Conservation (phyloP, 2,797 vertebrate genomes). For the Meda fulgida region DNA sequence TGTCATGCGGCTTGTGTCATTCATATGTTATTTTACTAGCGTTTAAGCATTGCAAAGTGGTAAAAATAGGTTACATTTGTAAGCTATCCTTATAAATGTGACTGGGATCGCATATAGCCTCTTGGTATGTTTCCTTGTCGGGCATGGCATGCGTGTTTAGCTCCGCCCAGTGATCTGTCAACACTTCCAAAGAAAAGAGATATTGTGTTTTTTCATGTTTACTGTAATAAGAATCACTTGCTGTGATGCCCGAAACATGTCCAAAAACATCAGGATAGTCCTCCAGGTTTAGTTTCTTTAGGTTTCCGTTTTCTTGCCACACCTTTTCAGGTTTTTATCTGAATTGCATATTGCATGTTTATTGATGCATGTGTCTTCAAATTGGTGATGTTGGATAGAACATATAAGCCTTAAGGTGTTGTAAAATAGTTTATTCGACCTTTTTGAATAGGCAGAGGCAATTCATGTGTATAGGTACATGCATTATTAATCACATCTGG, state of each 20-base stretch:
- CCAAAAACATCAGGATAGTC: not conserved
- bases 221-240: not conserved
- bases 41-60: not conserved
- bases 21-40: not conserved
- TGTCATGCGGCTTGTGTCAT: not conserved
- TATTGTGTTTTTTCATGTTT: not conserved
- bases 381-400: not conserved
- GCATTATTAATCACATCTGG: not conserved
- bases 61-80: not conserved
- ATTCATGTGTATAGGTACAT: not conserved
- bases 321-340: conserved; percentile 10
- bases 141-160: conserved; percentile 14
- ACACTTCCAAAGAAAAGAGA: not conserved
- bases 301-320: not conserved
- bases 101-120: not conserved
- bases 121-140: conserved; percentile 3
- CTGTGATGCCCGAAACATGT: not conserved
- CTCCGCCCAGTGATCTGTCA: conserved; percentile 42
- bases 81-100: not conserved
- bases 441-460: not conserved
- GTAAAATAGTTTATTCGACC: not conserved
- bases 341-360: not conserved
- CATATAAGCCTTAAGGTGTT: not conserved
- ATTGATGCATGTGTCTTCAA: not conserved
- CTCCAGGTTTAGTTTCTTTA: not conserved